Percentiles rank a stretch among this genome's conserved stretches.
Evolutionary conservation across 2,888 invertebrate species (phyloP).

Genomic region (Ichneumoninae sp.): DNA sequence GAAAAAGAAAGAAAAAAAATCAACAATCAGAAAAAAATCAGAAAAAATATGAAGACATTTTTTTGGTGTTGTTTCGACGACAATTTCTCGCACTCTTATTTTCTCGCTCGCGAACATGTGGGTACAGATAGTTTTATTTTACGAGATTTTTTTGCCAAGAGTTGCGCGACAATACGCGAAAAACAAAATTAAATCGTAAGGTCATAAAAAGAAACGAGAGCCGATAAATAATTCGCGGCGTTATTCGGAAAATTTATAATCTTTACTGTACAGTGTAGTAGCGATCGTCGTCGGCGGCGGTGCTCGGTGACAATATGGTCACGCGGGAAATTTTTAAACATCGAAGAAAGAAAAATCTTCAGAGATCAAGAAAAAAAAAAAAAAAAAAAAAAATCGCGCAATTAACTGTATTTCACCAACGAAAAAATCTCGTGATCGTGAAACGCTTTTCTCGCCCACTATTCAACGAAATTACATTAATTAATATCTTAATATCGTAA

Average conservation of each 20-base stretch:
- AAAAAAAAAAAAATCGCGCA: slow-evolving; percentile 31
- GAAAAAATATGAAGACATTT: not conserved
- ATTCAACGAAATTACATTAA: slow-evolving; percentile 40
- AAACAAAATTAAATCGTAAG: slow-evolving; percentile 11
- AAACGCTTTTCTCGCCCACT: slow-evolving; percentile 33
- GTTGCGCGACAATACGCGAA: not conserved
- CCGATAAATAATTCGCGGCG: slow-evolving; percentile 9
- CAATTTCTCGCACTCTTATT: slow-evolving; percentile 4
- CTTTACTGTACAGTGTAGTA: slow-evolving; percentile 47
- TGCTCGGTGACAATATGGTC: not conserved
- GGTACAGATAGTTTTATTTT: not conserved
- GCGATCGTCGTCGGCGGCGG: slow-evolving; percentile 38
- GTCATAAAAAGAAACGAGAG: not conserved
- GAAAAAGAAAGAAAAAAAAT: slow-evolving; percentile 36
- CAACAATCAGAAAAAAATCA: not conserved
- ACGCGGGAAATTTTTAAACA: slow-evolving; percentile 3
- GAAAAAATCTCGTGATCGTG: slow-evolving; percentile 39
- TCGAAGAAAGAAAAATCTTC: not conserved
- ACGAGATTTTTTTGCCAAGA: not conserved
- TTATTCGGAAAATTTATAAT: slow-evolving; percentile 44
- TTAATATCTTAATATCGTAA: slow-evolving; percentile 53
- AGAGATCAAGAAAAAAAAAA: slow-evolving; percentile 1
- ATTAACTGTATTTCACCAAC: slow-evolving; percentile 13
- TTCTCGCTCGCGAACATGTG: not conserved
- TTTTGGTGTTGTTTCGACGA: not conserved